Evolutionary conservation across 1,140 invertebrate species (phyloP).

Genomic region (Saxidomus purpurata): DNA sequence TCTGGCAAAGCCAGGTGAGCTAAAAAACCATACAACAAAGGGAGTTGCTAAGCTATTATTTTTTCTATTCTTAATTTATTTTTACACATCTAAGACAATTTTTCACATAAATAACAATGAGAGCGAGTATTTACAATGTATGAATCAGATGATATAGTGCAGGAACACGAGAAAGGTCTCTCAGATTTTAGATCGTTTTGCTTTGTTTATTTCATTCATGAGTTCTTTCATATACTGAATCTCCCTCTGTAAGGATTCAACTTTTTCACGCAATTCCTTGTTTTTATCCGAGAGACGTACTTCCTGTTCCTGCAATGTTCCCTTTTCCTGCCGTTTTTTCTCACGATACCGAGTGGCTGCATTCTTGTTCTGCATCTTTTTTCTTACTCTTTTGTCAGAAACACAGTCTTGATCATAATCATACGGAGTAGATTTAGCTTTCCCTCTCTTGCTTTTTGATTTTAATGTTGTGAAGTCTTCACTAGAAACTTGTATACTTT

Average conservation of each 20-base stretch:
- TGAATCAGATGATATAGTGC: neutral
- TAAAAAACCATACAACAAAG: no score
- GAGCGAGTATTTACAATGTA: constrained; percentile 24
- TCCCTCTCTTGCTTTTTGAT: constrained; percentile 29
- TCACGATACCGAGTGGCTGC: constrained; percentile 95
- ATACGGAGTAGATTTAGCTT: constrained; percentile 26
- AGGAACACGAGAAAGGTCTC: neutral
- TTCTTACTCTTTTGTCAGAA: constrained; percentile 88
- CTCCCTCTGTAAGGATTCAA: constrained; percentile 92
- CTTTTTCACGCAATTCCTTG: constrained; percentile 89
- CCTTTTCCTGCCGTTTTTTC: constrained; percentile 95
- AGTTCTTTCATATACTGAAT: constrained; percentile 94
- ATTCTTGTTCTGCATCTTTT: constrained; percentile 97
- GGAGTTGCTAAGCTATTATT: no score
- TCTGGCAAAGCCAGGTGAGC: no score
- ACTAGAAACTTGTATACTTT: constrained; percentile 53
- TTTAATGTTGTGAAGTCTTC: constrained; percentile 56
- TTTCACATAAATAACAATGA: constrained; percentile 15
- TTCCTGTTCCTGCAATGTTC: constrained; percentile 92
- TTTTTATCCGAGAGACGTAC: constrained; percentile 90
- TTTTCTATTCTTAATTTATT: no score
- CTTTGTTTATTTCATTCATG: constrained; percentile 91
- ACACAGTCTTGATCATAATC: constrained; percentile 10
- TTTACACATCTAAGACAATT: no score
- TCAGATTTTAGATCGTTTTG: constrained; percentile 35